Evolutionary conservation across 2,888 invertebrate genomes (phyloP), one percentile per base, ranked within the genome.

Genomic region (Drosophila nr. medialis): DNA sequence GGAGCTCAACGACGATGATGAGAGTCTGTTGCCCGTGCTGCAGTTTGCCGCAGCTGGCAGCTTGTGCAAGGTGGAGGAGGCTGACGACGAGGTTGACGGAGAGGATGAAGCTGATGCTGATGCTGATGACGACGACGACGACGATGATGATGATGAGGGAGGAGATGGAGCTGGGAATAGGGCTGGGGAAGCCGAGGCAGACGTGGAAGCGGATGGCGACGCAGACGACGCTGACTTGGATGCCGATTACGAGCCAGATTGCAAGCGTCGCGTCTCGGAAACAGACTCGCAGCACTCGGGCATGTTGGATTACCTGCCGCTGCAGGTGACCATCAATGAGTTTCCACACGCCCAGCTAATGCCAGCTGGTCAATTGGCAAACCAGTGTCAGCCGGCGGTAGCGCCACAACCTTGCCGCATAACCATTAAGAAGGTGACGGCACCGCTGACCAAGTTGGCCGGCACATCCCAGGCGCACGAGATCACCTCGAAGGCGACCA

Each of bases 221-320:
- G 64, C 55, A 11, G 48, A 18, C 0, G 74, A 81, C 7, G 63
- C 8, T 6, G 80, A 79, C 7, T 30, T 15, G 2, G 72, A 72
- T 27, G 50, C 24, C 48, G 83, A 64, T n/a, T 86, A 63, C 54
- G 81, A 78, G 15, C 78, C 75, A 0, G 53, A 74, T n/a, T 53
- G 62, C 11, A 91, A 90, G 51, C 83, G 87, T 0, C 78, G 73
- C 10, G 50, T 58, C 10, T 90, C 91, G 4, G 83, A 90, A 49
- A 63, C 91, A 29, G 91, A 88, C 27, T 88, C 91, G 0, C 90
- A 90, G 58, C 75, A 90, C 60, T 91, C 91, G 24, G 86, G 90
- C 51, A 70, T 88, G 72, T 68, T 87, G 36, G 91, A 87, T 6
- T 91, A 69, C 50, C 24, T 88, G 64, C 87, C 87, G 0, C 56